These are phyloP conservation scores for Rhopalosiphum maidis DNA, from an alignment of 1,140 invertebrate species.

Conservation along the genomic window DNA sequence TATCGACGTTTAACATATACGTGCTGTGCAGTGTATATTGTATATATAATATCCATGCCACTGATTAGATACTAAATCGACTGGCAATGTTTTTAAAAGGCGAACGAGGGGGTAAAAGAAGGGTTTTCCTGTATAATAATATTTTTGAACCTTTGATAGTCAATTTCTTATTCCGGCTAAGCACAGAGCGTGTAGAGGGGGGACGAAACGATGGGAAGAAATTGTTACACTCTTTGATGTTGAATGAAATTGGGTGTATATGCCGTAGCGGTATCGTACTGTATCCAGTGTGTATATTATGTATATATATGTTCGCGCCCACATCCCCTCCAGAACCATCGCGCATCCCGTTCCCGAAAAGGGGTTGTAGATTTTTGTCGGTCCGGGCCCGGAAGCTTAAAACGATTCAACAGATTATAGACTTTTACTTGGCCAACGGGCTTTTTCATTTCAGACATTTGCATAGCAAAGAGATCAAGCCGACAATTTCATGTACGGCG, in stretches of 20 bases:
- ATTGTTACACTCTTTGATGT: constrained; percentile 39
- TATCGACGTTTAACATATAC: not conserved
- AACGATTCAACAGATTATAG: constrained; percentile 49
- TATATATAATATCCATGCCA: not conserved
- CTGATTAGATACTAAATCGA: constrained; percentile 43
- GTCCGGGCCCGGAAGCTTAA: not conserved
- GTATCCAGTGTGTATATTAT: not conserved
- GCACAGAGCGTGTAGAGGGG: not conserved
- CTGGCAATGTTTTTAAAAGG: constrained; percentile 14
- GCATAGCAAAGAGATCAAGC: constrained; percentile 36
- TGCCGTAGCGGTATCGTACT: not conserved
- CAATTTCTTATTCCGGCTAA: constrained; percentile 11
- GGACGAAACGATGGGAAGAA: not conserved
- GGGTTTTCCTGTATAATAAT: constrained; percentile 36
- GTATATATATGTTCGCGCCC: not conserved
- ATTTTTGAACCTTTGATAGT: constrained; percentile 43
- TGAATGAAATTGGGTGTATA: constrained; percentile 3
- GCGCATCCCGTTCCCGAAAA: not conserved
- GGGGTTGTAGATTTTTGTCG: constrained; percentile 35
- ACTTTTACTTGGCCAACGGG: constrained; percentile 39
- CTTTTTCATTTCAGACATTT: constrained; percentile 42
- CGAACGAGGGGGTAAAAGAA: not conserved
- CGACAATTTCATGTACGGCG: not conserved
- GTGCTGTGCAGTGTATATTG: not conserved
- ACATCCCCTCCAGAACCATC: not conserved